phyloP scores from a whole-genome alignment of 2,888 invertebrate species.

The Neoascia interrupta region DNA sequence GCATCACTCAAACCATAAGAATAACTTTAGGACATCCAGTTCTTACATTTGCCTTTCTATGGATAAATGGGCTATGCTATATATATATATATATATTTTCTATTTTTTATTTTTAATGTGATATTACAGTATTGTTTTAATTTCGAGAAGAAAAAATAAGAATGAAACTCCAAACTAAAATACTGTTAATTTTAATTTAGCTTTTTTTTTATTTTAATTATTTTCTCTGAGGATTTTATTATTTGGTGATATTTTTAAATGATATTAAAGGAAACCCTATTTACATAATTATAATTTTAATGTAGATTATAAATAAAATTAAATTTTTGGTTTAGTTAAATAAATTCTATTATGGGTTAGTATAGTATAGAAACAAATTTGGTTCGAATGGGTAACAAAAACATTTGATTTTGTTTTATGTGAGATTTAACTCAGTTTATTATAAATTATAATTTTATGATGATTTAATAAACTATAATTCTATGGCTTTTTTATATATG shows the following conservation, averaged over 20 bases:
- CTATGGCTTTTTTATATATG: conserved; percentile 4
- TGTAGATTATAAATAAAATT: too few relatives aligned
- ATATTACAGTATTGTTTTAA: conserved; percentile 54
- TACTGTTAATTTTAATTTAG: conserved; percentile 51
- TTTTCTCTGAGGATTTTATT: too few relatives aligned
- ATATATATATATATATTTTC: conserved; percentile 8
- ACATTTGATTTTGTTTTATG: too few relatives aligned
- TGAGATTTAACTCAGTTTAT: too few relatives aligned
- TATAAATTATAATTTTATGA: too few relatives aligned
- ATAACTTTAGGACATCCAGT: not conserved
- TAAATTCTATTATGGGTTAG: conserved; percentile 20
- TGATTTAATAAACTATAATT: conserved; percentile 2
- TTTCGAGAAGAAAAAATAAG: conserved; percentile 14
- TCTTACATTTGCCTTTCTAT: not conserved
- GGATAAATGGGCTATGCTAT: conserved; percentile 6
- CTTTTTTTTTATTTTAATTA: not conserved
- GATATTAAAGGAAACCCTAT: conserved; percentile 29
- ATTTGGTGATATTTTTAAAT: conserved; percentile 59
- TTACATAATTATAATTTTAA: too few relatives aligned
- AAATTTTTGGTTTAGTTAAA: conserved; percentile 16
- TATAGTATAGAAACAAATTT: conserved; percentile 11
- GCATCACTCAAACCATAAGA: too few relatives aligned
- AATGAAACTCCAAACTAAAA: conserved; percentile 10
- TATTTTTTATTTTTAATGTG: conserved; percentile 54
- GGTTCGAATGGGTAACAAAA: not conserved